Evolutionary conservation across 2,888 invertebrate species (phyloP).

Genomic region (Thumatha senex): DNA sequence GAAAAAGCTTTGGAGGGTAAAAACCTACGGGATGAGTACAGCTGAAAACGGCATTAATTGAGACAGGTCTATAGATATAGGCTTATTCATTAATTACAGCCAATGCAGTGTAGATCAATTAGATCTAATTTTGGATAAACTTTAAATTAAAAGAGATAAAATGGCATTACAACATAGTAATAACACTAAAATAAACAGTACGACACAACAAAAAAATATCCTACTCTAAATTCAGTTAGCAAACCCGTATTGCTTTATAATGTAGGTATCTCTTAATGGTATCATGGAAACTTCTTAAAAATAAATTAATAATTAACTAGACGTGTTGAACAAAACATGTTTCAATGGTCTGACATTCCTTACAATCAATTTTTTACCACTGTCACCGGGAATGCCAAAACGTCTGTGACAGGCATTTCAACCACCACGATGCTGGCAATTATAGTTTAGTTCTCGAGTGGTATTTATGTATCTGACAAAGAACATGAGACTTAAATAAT

Average conservation of each 20-base stretch:
- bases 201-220: background rate
- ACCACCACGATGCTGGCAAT: conserved; percentile 38
- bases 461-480: no score
- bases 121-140: no score
- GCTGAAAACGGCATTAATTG: no score
- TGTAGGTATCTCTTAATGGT: conserved; percentile 16
- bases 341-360: conserved; percentile 51
- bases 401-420: conserved; percentile 24
- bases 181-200: no score
- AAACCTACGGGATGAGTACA: no score
- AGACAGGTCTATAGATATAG: no score
- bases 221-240: conserved; percentile 7
- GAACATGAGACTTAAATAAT: no score
- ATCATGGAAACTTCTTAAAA: conserved; percentile 25
- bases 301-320: conserved; percentile 49
- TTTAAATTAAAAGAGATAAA: no score
- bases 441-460: conserved; percentile 4
- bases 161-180: no score
- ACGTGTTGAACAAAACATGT: conserved; percentile 40
- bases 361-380: conserved; percentile 53
- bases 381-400: conserved; percentile 26
- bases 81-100: no score
- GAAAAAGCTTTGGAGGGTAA: no score
- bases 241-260: conserved; percentile 13
- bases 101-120: no score